Evolutionary conservation across 1,140 invertebrate genomes (phyloP).

Genomic region (Hestina assimilis): DNA sequence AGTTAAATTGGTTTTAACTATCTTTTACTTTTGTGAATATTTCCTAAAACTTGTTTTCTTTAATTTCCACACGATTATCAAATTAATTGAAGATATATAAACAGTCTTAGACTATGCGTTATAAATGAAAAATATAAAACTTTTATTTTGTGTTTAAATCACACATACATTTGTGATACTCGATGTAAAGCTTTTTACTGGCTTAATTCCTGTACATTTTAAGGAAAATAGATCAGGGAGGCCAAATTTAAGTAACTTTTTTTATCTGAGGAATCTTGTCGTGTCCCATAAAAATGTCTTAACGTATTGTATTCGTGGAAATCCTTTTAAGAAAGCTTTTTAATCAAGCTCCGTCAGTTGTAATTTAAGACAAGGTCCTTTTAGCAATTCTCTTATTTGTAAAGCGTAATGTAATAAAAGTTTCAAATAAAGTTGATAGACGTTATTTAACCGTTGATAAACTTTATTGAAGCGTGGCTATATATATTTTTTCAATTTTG

Average conservation of each 20-base stretch:
- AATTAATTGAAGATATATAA: no score
- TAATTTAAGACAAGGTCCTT: conserved; percentile 12
- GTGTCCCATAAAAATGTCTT: conserved; percentile 19
- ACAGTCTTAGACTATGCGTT: no score
- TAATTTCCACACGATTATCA: no score
- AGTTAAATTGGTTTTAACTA: no score
- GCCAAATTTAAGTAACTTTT: conserved; percentile 17
- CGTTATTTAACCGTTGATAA: no score
- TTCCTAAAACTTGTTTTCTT: no score
- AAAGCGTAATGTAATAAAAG: background rate
- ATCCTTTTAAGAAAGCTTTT: conserved; percentile 20
- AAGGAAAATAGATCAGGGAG: conserved; percentile 16
- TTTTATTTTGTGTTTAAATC: no score
- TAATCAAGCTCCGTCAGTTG: conserved; percentile 13
- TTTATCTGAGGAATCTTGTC: conserved; percentile 8
- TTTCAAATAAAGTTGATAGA: background rate
- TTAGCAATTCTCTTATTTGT: background rate
- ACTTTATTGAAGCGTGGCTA: no score
- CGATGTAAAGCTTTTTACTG: no score
- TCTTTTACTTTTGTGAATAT: no score
- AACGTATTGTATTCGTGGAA: conserved; percentile 14
- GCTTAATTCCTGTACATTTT: conserved; percentile 9
- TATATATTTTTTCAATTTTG: background rate
- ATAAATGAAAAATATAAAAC: no score
- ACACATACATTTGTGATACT: no score